phyloP scores from a whole-genome alignment of 2,797 vertebrate genomes.

The Poliocrania exsul region DNA sequence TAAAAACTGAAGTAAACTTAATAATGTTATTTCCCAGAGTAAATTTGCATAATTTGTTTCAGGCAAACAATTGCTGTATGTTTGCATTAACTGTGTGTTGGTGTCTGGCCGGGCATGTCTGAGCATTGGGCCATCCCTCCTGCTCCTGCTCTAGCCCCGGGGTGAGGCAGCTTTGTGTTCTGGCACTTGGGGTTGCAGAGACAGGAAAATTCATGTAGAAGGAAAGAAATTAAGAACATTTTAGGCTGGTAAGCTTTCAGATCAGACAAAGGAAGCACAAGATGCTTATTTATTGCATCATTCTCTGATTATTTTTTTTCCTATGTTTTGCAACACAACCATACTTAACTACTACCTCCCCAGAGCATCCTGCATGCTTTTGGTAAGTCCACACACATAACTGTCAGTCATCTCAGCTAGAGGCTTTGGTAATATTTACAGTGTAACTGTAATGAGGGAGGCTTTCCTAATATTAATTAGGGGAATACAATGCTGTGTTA shows the following conservation, averaged over 20 bases:
- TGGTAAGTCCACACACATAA: background rate
- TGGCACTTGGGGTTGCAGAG: background rate
- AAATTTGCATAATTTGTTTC: background rate
- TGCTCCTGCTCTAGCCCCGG: background rate
- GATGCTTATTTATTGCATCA: background rate
- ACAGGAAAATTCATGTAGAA: background rate
- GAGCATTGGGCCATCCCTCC: background rate
- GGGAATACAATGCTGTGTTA: background rate
- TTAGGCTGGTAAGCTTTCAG: background rate
- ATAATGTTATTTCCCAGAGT: background rate
- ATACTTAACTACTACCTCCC: background rate
- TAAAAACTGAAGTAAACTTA: background rate
- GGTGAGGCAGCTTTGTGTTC: background rate
- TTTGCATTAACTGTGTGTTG: background rate
- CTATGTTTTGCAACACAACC: background rate
- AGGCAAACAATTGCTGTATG: background rate
- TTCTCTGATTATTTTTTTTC: background rate
- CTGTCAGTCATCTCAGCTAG: background rate
- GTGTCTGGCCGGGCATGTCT: background rate
- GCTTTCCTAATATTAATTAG: background rate
- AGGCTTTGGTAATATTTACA: background rate
- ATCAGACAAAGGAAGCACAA: background rate
- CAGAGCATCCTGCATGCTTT: background rate
- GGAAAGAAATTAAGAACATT: background rate
- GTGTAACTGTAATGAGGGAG: background rate